phyloP scores from a whole-genome alignment of 1,140 invertebrate genomes.

The Megalonaias nervosa region DNA sequence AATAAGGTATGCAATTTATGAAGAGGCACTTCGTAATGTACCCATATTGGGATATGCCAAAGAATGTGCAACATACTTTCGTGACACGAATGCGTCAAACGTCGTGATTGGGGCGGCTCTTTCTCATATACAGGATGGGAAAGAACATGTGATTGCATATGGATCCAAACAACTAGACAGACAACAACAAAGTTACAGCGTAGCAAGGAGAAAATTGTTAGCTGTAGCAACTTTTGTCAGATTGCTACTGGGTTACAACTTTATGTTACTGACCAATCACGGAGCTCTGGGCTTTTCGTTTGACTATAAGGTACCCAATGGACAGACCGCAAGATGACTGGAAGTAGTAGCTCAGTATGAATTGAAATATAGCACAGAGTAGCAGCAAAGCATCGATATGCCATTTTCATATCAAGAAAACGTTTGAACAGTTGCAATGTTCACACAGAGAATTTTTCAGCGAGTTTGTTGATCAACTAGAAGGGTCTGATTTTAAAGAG shows the following conservation, averaged over 20 bases:
- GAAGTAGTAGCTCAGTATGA: conserved; percentile 50
- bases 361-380: conserved; percentile 40
- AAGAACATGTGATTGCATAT: conserved; percentile 46
- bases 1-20: conserved; percentile 15
- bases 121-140: conserved; percentile 48
- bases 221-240: conserved; percentile 17
- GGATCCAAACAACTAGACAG: conserved; percentile 22
- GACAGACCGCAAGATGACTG: conserved; percentile 48
- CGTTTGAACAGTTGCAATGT: too few species aligned
- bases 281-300: conserved; percentile 9
- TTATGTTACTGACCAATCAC: conserved; percentile 25
- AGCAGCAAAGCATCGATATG: conserved; percentile 51
- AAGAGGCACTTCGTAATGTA: conserved; percentile 5
- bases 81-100: conserved; percentile 48
- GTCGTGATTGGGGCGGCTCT: conserved; percentile 50
- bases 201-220: conserved; percentile 22
- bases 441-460: too few species aligned
- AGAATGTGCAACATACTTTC: conserved; percentile 28
- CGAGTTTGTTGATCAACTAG: too few species aligned
- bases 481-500: too few species aligned
- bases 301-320: conserved; percentile 31
- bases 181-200: conserved; percentile 72
- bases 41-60: conserved; percentile 30
- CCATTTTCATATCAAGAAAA: conserved; percentile 43
- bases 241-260: conserved; percentile 12